Evolutionary conservation across 2,113 vertebrate genomes (phyloP).

Genomic region (Melanocharis versteri): DNA sequence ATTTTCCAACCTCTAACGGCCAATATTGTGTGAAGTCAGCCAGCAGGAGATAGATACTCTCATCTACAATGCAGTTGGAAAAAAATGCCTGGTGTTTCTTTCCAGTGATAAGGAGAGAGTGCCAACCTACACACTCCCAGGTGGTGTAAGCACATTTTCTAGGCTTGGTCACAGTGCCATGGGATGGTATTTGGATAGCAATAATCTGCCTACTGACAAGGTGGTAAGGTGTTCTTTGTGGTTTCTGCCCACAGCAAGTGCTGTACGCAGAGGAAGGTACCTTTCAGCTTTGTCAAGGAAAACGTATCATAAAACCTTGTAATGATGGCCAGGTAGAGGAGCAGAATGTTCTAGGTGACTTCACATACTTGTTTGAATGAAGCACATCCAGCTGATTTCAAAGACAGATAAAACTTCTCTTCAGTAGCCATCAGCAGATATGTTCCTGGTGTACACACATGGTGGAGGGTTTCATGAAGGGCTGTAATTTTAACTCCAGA

Average conservation of each 20-base stretch:
- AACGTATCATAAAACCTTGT: rapidly evolving
- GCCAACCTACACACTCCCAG: background rate
- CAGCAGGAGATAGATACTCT: background rate
- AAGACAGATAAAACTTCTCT: background rate
- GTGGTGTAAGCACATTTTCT: background rate
- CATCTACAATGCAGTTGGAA: background rate
- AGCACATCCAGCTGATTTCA: background rate
- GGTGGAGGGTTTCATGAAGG: background rate
- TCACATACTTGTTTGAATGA: background rate
- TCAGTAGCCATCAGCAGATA: background rate
- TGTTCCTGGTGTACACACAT: background rate
- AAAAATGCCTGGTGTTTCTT: background rate
- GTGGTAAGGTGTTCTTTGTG: background rate
- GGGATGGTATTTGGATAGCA: background rate
- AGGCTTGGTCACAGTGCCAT: background rate
- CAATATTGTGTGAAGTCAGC: background rate
- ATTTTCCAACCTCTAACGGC: background rate
- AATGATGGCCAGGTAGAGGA: background rate
- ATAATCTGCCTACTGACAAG: background rate
- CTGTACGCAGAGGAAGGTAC: background rate
- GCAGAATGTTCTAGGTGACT: background rate
- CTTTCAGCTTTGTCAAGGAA: background rate
- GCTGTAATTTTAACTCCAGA: background rate
- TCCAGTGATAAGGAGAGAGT: background rate
- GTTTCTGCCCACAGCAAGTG: background rate